Evolutionary conservation across 2,113 vertebrate species (phyloP).

Genomic region (Helogale parvula): DNA sequence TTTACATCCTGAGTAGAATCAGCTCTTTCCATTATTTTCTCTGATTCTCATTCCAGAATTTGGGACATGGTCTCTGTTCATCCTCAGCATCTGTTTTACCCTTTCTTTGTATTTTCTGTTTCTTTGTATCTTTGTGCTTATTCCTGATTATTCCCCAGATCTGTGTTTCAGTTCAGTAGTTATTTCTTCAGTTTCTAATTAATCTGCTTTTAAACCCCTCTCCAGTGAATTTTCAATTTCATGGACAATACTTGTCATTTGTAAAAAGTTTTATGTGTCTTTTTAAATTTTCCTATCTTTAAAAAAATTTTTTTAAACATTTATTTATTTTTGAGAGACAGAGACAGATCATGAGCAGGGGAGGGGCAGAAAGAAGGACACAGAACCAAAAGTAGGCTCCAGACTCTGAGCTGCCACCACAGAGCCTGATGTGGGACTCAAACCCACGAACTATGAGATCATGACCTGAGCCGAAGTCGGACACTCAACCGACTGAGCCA

Average conservation of each 20-base stretch:
- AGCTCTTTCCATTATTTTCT: not conserved
- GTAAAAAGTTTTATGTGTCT: not conserved
- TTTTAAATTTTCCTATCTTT: not conserved
- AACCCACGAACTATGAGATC: too few relatives aligned
- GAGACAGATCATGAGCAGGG: too few relatives aligned
- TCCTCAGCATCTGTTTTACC: not conserved
- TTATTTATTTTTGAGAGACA: too few relatives aligned
- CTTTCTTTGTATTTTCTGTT: not conserved
- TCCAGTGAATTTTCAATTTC: not conserved
- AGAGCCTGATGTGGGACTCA: too few relatives aligned
- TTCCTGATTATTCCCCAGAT: not conserved
- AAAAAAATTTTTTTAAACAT: not conserved
- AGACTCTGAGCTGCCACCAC: too few relatives aligned
- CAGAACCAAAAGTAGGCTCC: too few relatives aligned
- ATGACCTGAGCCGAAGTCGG: too few relatives aligned
- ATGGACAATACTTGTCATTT: not conserved
- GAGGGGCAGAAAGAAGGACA: too few relatives aligned
- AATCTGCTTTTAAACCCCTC: not conserved
- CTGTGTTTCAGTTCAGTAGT: not conserved
- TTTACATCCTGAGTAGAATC: not conserved
- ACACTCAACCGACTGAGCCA: too few relatives aligned
- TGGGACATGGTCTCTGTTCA: not conserved
- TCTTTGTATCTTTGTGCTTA: not conserved
- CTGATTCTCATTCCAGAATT: not conserved
- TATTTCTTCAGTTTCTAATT: conserved; percentile 25